Evolutionary conservation across 2,888 invertebrate genomes (phyloP).

Genomic region (Cantharis lateralis): DNA sequence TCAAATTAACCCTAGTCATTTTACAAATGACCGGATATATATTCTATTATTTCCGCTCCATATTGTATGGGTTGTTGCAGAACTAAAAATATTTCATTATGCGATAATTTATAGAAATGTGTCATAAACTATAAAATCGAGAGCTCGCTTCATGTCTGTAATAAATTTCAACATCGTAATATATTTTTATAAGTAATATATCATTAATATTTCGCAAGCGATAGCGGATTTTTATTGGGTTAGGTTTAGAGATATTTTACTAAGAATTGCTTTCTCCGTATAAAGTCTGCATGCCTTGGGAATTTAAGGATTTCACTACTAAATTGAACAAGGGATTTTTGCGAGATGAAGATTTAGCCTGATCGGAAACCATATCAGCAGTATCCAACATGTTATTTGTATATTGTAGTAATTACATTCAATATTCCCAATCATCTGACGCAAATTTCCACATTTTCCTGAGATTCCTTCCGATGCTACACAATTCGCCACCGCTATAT

Average conservation of each 20-base stretch:
- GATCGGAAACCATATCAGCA: constrained; percentile 41
- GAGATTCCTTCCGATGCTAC: background rate
- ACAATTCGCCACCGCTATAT: background rate
- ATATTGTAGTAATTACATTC: constrained; percentile 5
- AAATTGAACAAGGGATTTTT: constrained; percentile 52
- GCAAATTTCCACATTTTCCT: background rate
- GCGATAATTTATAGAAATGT: constrained; percentile 23
- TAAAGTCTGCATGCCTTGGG: constrained; percentile 46
- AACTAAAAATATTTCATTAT: constrained; percentile 26
- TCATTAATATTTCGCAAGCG: constrained; percentile 34
- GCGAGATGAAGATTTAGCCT: constrained; percentile 43
- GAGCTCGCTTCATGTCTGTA: constrained; percentile 16
- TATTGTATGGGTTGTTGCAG: constrained; percentile 25
- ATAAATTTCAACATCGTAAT: constrained; percentile 24
- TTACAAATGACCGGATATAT: constrained; percentile 32
- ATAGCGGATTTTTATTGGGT: constrained; percentile 38
- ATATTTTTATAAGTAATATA: constrained; percentile 31
- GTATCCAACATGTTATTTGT: constrained; percentile 31
- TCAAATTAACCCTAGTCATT: constrained; percentile 31
- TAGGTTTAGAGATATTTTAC: constrained; percentile 39
- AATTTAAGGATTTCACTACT: constrained; percentile 50
- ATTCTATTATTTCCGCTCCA: constrained; percentile 31
- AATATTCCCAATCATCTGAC: background rate
- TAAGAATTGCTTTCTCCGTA: constrained; percentile 39
- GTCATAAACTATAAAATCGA: constrained; percentile 22